Evolutionary conservation across 2,113 vertebrate species (phyloP), one percentile per base, ranked within the genome.

Genomic region (Salminus brasiliensis): DNA sequence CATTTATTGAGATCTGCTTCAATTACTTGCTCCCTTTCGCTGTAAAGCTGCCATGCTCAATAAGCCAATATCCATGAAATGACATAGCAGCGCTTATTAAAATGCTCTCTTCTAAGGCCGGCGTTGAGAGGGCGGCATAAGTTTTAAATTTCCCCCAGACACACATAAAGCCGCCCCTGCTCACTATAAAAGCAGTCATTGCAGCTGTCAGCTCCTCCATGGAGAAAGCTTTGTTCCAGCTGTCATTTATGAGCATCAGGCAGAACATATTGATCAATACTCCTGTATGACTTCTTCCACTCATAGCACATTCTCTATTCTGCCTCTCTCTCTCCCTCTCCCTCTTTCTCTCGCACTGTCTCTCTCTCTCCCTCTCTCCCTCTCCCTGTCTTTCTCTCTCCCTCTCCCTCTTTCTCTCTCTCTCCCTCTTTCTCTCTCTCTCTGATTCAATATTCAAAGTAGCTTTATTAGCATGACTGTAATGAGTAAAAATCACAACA

Each of bases 61-160:
- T 72, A 62, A 41, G 16, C n/a, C 49, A 59, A n/a, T 72, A 78
- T 53, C 57, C 18, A 43, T 78, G 52, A 9, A 72, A 70, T 72
- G 32, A 47, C 69, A 69, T 32, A n/a, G 43, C 45, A 43, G 23
- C 10, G 10, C 41, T 63, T 63, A 69, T 81, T 52, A 5, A 79
- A 76, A 45, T 41, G 55, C 0, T 29, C 32, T 55, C 71, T 67
- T 78, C 57, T 74, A 75, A 71, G 47, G 70, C 57, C 71, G 55
- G 45, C 12, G 39, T 47, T 76, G 9, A 67, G 65, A 68, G 23
- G 32, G 57, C 43, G 30, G 39, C 41, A 69, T 25, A 49, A 32
- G 67, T 57, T 78, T 69, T 47, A 78, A n/a, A 69, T 70, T 65
- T 69, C 36, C 76, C 72, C 71, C n/a, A 53, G 76, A 76, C 41